These are phyloP conservation scores for Jordanella pulchra DNA, from an alignment of 2,797 vertebrate species.

Conservation along the genomic window DNA sequence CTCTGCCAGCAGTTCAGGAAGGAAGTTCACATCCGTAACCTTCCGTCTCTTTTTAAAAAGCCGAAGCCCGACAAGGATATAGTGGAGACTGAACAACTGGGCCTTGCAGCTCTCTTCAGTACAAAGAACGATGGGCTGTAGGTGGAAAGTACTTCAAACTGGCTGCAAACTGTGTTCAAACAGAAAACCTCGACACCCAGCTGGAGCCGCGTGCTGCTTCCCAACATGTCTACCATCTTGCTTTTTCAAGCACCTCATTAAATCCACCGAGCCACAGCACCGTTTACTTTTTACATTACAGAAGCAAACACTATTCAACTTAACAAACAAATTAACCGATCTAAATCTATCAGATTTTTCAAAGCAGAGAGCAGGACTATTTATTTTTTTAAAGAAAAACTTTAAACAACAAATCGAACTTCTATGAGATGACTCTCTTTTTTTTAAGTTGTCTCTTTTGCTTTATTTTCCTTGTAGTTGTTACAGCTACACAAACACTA, in stretches of 20 bases:
- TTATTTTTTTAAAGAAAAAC: conserved; percentile 7
- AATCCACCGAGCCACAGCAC: conserved; percentile 3
- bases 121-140: conserved; percentile 49
- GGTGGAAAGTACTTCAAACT: conserved; percentile 34
- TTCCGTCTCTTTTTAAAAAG: conserved; percentile 95
- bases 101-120: conserved; percentile 65
- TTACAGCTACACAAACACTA: background rate
- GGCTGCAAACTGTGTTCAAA: conserved; percentile 42
- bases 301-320: conserved; percentile 6
- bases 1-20: conserved; percentile 97
- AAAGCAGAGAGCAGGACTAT: background rate
- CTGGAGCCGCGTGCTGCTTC: conserved; percentile 9
- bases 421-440: background rate
- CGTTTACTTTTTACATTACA: background rate
- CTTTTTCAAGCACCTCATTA: conserved; percentile 18
- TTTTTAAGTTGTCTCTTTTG: conserved; percentile 10
- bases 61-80: conserved; percentile 85
- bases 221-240: conserved; percentile 42
- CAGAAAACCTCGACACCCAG: conserved; percentile 18
- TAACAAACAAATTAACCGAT: background rate
- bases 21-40: conserved; percentile 97
- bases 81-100: conserved; percentile 59
- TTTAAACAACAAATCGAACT: conserved; percentile 16
- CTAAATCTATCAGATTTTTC: background rate
- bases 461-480: conserved; percentile 8